Evolutionary conservation across 2,888 invertebrate species (phyloP).

Genomic region (Chesias legatella): DNA sequence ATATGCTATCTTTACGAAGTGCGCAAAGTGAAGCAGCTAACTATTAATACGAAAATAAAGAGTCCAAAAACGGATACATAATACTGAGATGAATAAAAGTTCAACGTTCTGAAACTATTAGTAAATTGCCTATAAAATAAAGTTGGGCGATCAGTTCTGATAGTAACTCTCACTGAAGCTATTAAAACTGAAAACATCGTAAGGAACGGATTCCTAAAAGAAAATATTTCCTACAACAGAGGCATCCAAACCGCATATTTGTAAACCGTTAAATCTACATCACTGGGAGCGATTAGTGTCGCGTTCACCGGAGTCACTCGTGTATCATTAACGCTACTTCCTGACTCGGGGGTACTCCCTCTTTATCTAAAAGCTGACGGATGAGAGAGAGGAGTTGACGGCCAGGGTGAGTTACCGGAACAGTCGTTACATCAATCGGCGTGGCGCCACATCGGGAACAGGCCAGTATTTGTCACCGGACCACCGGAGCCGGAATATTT

Average conservation of each 20-base stretch:
- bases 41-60: too few relatives aligned
- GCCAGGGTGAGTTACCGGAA: conserved; percentile 48
- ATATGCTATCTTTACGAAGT: neutral
- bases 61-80: too few relatives aligned
- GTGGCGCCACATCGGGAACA: conserved; percentile 65
- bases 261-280: conserved; percentile 47
- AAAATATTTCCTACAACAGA: conserved; percentile 20
- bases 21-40: too few relatives aligned
- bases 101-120: neutral
- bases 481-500: conserved; percentile 77
- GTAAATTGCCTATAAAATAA: conserved; percentile 8
- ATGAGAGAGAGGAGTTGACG: conserved; percentile 35
- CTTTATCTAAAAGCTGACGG: conserved; percentile 24
- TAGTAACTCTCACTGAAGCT: conserved; percentile 6
- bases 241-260: conserved; percentile 48
- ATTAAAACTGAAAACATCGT: conserved; percentile 24
- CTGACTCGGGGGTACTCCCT: conserved; percentile 34
- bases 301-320: conserved; percentile 58
- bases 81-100: neutral
- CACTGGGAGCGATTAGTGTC: conserved; percentile 62
- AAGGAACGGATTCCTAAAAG: conserved; percentile 45
- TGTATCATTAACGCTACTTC: conserved; percentile 67
- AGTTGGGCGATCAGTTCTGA: neutral
- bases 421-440: conserved; percentile 71
- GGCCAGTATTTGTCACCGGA: conserved; percentile 76